Evolutionary conservation across 2,888 invertebrate species (phyloP), one percentile per base, ranked within the genome.

Genomic region (Alloscopus bannaensis): DNA sequence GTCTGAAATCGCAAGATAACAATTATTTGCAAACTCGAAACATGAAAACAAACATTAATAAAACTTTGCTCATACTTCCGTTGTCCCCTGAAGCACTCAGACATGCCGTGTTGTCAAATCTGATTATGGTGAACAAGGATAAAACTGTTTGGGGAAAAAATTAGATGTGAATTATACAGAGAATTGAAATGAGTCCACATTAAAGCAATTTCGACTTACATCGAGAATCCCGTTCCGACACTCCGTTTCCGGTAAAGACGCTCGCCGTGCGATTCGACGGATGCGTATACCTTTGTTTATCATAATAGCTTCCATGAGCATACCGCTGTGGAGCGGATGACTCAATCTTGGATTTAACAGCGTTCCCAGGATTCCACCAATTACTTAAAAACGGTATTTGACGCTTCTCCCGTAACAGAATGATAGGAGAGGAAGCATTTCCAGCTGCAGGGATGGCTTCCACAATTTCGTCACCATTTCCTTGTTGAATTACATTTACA

Each of bases 81-180:
- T 93, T 93, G 87, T 95, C 94, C 0, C 95, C 95, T 0, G 93
- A 92, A 0, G 92, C 90, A 8, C 93, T 93, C 2, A 91, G 89
- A 87, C 96, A 96, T 0, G 91, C 91, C n/a, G 93, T 92, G 81
- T 93, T 93, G 1, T 93, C 92, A 85, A 95, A 94, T 81, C 93
- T 93, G 40, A 95, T 92, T 86, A 95, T 91, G 0, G 94, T 94
- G 87, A 96, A 94, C 16, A 96, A 88, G 0, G 95, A 93, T 11
- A 95, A 88, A 88, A 95, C 95, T 95, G 88, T 24, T 1, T 18
- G 42, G 20, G 52, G n/a, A 24, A 40, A 70, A 36, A 59, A n/a
- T 22, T 40, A n/a, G 6, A 50, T 18, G 26, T 13, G 6, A 65
- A 45, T 50, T 28, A 28, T 11, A 26, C 4, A 57, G 40, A 36